Conservation (phyloP, 2,113 vertebrate genomes). For the Sterrhoptilus dennistouni region DNA sequence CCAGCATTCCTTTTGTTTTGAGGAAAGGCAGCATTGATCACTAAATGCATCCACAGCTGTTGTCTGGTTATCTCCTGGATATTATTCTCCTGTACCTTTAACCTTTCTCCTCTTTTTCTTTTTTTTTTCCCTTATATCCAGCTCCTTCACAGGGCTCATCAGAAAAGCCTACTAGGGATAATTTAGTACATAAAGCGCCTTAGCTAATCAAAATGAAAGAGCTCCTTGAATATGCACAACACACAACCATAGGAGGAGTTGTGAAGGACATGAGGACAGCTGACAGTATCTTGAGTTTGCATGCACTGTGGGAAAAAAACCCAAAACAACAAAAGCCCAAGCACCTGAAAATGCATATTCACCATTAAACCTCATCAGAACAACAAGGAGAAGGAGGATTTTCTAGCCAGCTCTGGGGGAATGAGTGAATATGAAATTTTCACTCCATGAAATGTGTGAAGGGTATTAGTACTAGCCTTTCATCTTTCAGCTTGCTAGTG, state of each 20-base stretch:
- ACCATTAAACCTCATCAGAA: not conserved
- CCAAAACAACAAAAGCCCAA: not conserved
- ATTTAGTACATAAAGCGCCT: not conserved
- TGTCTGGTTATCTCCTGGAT: not conserved
- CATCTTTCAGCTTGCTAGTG: not conserved
- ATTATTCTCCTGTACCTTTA: not conserved
- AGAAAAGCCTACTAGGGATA: not conserved
- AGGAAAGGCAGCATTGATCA: not conserved
- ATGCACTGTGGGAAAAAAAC: not conserved
- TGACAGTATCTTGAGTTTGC: not conserved
- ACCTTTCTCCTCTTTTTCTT: not conserved
- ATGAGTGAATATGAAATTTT: not conserved
- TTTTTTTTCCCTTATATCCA: not conserved
- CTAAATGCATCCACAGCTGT: not conserved
- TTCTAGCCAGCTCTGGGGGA: not conserved
- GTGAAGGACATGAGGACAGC: not conserved
- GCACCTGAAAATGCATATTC: not conserved
- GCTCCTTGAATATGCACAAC: not conserved
- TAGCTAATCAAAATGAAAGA: not conserved
- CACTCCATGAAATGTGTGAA: not conserved
- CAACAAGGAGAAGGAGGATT: not conserved
- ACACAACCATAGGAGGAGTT: not conserved
- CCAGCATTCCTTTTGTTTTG: not conserved
- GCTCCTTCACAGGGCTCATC: not conserved
- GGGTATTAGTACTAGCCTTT: not conserved